A percentile compares a stretch with the other conserved stretches of the same genome.
These are phyloP conservation scores for Helleia helle DNA, from an alignment of 2,888 invertebrate species.

Conservation along the genomic window DNA sequence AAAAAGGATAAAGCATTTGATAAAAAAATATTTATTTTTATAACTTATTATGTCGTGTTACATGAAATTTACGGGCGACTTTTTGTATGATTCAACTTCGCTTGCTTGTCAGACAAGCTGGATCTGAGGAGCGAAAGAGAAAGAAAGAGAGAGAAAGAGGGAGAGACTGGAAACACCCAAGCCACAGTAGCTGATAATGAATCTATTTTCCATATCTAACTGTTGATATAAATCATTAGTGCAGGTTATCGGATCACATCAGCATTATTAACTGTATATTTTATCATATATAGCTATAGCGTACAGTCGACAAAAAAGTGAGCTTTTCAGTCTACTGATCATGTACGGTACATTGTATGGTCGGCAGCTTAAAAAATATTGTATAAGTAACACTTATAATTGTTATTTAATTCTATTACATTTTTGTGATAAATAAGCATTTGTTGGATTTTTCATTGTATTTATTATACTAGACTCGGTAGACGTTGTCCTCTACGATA, in stretches of 20 bases:
- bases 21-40: too few species aligned
- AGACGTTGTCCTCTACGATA: too few species aligned
- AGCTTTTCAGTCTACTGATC: conserved; percentile 15
- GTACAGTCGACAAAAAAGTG: not conserved
- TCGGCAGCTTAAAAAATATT: not conserved
- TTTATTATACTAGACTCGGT: too few species aligned
- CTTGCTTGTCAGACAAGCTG: too few species aligned
- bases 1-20: too few species aligned
- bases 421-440: too few species aligned
- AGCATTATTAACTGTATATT: conserved; percentile 15
- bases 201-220: not conserved
- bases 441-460: too few species aligned
- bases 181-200: not conserved
- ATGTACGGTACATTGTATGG: conserved; percentile 9
- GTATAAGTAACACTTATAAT: not conserved
- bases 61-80: too few species aligned
- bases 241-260: conserved; percentile 5
- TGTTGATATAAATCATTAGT: not conserved
- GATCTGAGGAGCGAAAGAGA: too few species aligned
- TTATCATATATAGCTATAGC: conserved; percentile 1
- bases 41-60: too few species aligned
- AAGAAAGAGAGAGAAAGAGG: not conserved
- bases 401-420: too few species aligned
- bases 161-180: not conserved
- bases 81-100: too few species aligned